Base-by-base conservation (phyloP, 2,797 vertebrate genomes). In the Lutjanus argentimaculatus region DNA sequence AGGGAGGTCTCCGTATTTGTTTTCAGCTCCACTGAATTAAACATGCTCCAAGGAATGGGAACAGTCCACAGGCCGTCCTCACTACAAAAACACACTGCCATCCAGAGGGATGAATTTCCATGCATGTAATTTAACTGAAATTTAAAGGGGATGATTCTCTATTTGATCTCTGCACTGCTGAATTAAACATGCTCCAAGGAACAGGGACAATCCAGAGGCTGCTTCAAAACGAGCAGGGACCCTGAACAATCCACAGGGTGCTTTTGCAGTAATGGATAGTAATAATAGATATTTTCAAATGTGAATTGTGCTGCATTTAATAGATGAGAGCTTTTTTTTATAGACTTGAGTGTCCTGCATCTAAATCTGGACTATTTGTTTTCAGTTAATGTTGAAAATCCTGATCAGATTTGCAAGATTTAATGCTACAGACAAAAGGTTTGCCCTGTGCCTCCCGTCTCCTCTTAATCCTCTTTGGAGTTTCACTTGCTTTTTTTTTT, bases 21-120 rank as follows among this genome's bases (percentile, higher is more conserved):
- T 85, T 83, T 80, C 77, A 85, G 70, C 57, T 74, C 59, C 67
- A 62, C 72, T 90, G 75, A 92, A 92, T 92, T 88, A 87, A 90
- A 86, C 85, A 89, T 85, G 88, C 84, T 72, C 49, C 56, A 71
- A 52, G 56, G 81, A 85, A 55, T 48, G 19, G 75, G 79, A 83
- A 85, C 66, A 83, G 85, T 86, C 72, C 52, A 14, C 63, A 61
- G 42, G 53, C 52, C 1, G 7, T 51, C 42, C 42, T 48, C 52
- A 2, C 51, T 17, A 51, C 21, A 79, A 57, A 86, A 78, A 82
- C 67, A 1, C 77, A 30, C 21, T 8, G 65, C 55, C 52, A 74
- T 84, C 66, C 82, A 72, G 70, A 80, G 69, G 77, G 71, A 76
- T 88, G 70, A 49, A 83, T 82, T 71, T 85, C 67, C 48, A 55